Base-by-base conservation (phyloP, 2,113 vertebrate species). In the Coryphaenoides rupestris region DNA sequence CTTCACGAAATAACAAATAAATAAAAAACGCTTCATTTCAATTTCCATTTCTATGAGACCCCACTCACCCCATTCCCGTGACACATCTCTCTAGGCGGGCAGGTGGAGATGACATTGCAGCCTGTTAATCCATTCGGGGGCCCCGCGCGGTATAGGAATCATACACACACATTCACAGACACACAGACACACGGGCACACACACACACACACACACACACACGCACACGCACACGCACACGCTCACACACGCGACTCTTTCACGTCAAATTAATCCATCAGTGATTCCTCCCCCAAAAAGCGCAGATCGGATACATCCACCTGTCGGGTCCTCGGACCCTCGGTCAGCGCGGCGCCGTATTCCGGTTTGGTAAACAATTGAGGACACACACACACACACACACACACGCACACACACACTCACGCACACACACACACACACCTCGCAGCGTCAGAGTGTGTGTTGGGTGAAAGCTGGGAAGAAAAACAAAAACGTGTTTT, bases 21-120 rank as follows among this genome's bases (percentile, higher is more conserved):
- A 45, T 6, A 45, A 45, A 45, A 50, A 50, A 50, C 47, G 17
- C 5, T 6, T 4, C 4, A 4, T 50, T 14, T 50, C 47, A 5
- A n/a, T 24, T 19, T 19, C 23, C 24, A 7, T 58, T 19, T n/a
- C n/a, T n/a, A n/a, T 40, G 13, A 33, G 4, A 4, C 2, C 19
- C 5, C 84, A 94, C 94, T 95, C 87, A 96, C 95, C 91, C 92
- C 93, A 91, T 92, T 90, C 91, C 90, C 92, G 88, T 92, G 88
- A 93, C 93, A 93, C 93, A 95, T 94, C 92, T 90, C 90, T 89
- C 89, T 88, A 87, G 88, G 84, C 84, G 70, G 74, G 73, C 81
- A 83, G 82, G 84, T 80, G 74, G 81, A 86, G 84, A 89, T 86
- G 86, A 88, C 88, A 89, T 89, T 80, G 86, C 85, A 87, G 84